Conservation (phyloP, 2,888 invertebrate species). For the Tachina lurida region DNA sequence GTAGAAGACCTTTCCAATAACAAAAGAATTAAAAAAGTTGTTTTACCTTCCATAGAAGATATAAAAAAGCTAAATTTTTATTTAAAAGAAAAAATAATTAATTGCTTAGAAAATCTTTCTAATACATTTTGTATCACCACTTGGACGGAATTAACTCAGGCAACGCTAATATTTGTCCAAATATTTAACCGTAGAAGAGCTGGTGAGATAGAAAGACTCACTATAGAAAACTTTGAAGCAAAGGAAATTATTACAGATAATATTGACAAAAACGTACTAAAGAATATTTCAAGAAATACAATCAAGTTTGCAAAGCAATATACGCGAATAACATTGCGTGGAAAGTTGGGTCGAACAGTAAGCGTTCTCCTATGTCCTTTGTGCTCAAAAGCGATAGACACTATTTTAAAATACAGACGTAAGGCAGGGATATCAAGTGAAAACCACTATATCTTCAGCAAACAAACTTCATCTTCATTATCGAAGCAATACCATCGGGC, state of each 20-base stretch:
- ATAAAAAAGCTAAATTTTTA: background rate
- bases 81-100: background rate
- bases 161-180: conserved; percentile 1
- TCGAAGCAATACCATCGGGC: conserved; percentile 11
- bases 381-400: conserved; percentile 7
- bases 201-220: background rate
- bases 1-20: background rate
- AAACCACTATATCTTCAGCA: conserved; percentile 34
- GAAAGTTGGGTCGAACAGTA: conserved; percentile 35
- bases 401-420: conserved; percentile 33
- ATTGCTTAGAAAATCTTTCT: background rate
- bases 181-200: background rate
- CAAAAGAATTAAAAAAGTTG: background rate
- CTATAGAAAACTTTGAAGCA: background rate
- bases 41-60: background rate
- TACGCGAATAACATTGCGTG: conserved; percentile 24
- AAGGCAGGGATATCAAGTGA: conserved; percentile 18
- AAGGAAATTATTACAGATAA: background rate
- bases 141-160: background rate
- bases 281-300: conserved; percentile 29
- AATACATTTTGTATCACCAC: background rate
- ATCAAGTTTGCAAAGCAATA: conserved; percentile 20
- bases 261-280: conserved; percentile 19
- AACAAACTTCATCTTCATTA: background rate
- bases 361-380: conserved; percentile 31